Percentiles rank a stretch among this genome's conserved stretches.
phyloP scores from a whole-genome alignment of 2,797 vertebrate genomes.

The Sphaeramia orbicularis region DNA sequence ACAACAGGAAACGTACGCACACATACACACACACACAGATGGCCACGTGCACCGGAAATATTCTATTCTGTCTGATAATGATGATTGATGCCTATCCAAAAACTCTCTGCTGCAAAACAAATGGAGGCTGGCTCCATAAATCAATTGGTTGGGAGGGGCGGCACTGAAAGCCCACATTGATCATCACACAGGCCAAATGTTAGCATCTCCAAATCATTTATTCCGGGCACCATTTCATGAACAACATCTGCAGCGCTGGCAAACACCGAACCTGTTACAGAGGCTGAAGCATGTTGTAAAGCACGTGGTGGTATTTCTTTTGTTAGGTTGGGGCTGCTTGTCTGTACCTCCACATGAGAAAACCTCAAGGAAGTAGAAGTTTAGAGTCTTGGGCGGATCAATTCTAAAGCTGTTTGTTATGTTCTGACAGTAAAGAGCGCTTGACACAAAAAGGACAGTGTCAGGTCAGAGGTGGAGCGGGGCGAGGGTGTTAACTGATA shows the following conservation, averaged over 20 bases:
- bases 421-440: background rate
- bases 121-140: constrained; percentile 56
- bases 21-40: background rate
- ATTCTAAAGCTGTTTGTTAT: background rate
- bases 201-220: constrained; percentile 65
- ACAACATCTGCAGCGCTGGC: constrained; percentile 66
- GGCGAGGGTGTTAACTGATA: background rate
- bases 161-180: constrained; percentile 64
- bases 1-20: constrained; percentile 1
- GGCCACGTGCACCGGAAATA: constrained; percentile 25
- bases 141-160: constrained; percentile 55
- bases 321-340: too few species aligned
- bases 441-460: background rate
- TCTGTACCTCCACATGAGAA: too few species aligned
- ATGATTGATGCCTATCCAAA: constrained; percentile 63
- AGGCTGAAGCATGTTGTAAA: background rate
- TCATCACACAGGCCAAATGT: constrained; percentile 67
- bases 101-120: constrained; percentile 45
- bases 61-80: constrained; percentile 56
- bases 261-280: constrained; percentile 44
- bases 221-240: constrained; percentile 51
- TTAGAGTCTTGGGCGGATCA: background rate
- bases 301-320: constrained; percentile 3
- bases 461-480: background rate
- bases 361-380: too few species aligned